Evolutionary conservation across 2,888 invertebrate genomes (phyloP).

Genomic region (Stictocephala bisonia): DNA sequence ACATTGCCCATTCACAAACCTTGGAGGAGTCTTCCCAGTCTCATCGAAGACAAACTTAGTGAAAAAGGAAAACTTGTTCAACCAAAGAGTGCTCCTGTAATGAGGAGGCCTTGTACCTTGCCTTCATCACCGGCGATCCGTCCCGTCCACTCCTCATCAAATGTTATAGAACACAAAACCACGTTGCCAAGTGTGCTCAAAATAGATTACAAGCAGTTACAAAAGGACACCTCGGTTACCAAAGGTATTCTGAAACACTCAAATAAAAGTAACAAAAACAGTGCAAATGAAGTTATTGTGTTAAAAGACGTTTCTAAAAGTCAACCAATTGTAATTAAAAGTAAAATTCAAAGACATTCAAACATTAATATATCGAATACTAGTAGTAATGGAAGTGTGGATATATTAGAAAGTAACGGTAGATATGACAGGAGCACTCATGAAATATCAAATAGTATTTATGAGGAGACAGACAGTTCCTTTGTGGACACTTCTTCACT

Average conservation of each 20-base stretch:
- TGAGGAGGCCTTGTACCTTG: slow-evolving; percentile 25
- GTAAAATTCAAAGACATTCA: background rate
- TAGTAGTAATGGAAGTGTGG: slow-evolving; percentile 31
- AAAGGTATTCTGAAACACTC: slow-evolving; percentile 33
- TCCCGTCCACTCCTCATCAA: background rate
- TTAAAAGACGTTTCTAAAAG: slow-evolving; percentile 46
- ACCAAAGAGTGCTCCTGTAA: slow-evolving; percentile 18
- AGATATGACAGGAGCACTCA: slow-evolving; percentile 9
- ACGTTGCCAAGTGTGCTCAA: slow-evolving; percentile 62
- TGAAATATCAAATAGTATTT: slow-evolving; percentile 42
- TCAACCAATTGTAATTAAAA: slow-evolving; percentile 27
- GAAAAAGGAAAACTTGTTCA: background rate
- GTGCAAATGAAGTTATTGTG: slow-evolving; percentile 41
- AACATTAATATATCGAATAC: slow-evolving; percentile 27
- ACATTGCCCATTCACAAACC: background rate
- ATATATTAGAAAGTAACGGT: slow-evolving; percentile 18
- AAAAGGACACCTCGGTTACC: slow-evolving; percentile 43
- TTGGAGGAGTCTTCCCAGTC: slow-evolving; percentile 22
- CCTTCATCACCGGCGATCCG: slow-evolving; percentile 44
- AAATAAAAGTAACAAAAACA: slow-evolving; percentile 1
- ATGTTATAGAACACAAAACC: background rate
- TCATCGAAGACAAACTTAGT: background rate
- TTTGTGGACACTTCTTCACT: background rate
- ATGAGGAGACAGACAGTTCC: slow-evolving; percentile 44
- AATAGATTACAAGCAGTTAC: slow-evolving; percentile 62